Base-by-base conservation (phyloP, 1,140 invertebrate species). In the Papilio xuthus region DNA sequence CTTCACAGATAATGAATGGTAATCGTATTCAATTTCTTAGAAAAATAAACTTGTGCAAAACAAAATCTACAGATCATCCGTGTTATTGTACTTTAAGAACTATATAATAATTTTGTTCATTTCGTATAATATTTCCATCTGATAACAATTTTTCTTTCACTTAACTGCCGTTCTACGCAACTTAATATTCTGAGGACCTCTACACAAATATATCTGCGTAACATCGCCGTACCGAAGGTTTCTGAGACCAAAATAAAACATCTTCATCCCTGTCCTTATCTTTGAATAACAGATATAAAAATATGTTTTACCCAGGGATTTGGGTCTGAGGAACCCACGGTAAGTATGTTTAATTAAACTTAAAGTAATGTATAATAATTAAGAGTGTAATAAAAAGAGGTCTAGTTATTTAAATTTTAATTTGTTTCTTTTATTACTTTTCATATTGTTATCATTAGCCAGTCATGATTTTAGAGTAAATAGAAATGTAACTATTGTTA, bases 61-160 rank as follows among this genome's bases (percentile, higher is more conserved):
- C 26, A 67, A 67, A 67, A 28, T 67, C 26, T 28, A 26, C 56
- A 10, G 60, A 67, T 67, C 26, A 67, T 23, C 60, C 60, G 60
- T 28, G 60, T 67, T 67, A 60, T 60, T 60, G 13, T 28, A 32
- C 4, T 67, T 63, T 67, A 67, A 67, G 56, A 60, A 26, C 56
- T 23, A 26, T 7, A 67, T 15, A 63, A 28, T 26, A 26, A n/a
- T n/a, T 60, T 60, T 60, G 56, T 26, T 60, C 23, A 10, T 15
- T 60, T 60, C 56, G 56, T 60, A 26, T 60, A 26, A 60, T 60
- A 28, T 60, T 26, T 60, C 56, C 23, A 60, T 60, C 56, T 60
- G 56, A 60, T 60, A 60, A 60, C 56, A 60, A 26, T 26, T 60
- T 60, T 60, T 60, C 56, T 60, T 60, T 28, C 56, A 60, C 20